These are phyloP conservation scores for Oryzias javanicus DNA, from an alignment of 2,113 vertebrate species.

Conservation along the genomic window DNA sequence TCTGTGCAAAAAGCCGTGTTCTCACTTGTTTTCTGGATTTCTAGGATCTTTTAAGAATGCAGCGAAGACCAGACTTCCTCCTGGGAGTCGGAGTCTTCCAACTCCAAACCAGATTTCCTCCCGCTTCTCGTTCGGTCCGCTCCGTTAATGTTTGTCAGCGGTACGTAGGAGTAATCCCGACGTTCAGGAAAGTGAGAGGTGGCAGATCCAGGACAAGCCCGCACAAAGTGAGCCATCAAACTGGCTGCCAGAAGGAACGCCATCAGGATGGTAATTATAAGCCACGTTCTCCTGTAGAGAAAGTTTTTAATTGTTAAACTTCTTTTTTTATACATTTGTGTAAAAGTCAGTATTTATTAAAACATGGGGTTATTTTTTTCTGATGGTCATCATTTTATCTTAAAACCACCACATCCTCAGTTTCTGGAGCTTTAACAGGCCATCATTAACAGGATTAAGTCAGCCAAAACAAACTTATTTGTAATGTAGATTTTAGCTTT, in stretches of 20 bases:
- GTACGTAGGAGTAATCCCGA: constrained; percentile 69
- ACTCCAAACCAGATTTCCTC: background rate
- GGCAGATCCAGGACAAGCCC: constrained; percentile 20
- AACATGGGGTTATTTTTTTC: too few species aligned
- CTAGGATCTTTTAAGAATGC: background rate
- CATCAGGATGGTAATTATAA: constrained; percentile 54
- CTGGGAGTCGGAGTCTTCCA: constrained; percentile 54
- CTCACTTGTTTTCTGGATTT: background rate
- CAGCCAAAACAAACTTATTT: too few species aligned
- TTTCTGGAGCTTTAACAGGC: background rate
- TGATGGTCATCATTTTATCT: too few species aligned
- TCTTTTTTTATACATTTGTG: background rate
- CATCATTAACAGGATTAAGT: background rate
- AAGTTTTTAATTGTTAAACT: background rate
- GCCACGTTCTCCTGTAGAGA: constrained; percentile 68
- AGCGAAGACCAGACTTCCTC: constrained; percentile 51
- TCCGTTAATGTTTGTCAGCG: constrained; percentile 53
- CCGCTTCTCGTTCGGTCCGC: background rate
- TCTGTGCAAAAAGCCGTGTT: constrained; percentile 5
- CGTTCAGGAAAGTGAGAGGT: background rate
- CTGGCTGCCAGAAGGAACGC: constrained; percentile 61
- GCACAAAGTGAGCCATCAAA: constrained; percentile 56
- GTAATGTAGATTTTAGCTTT: too few species aligned
- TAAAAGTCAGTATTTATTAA: too few species aligned
- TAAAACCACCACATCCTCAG: too few species aligned